phyloP scores from a whole-genome alignment of 2,113 vertebrate genomes.

The Cettia cetti region DNA sequence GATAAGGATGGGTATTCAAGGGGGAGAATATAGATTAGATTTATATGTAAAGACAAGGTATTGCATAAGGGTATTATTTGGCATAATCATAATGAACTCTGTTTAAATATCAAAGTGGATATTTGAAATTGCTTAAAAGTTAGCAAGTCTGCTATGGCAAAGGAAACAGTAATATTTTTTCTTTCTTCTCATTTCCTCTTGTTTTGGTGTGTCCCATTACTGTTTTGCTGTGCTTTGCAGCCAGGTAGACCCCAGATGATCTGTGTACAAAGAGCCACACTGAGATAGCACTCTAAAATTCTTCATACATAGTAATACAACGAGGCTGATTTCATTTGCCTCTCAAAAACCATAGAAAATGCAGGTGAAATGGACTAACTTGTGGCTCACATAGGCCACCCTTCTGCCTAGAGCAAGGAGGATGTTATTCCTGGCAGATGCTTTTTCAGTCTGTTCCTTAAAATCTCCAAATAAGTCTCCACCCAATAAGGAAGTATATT shows the following conservation, averaged over 20 bases:
- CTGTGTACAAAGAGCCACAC: accelerated
- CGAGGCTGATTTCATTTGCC: neutral
- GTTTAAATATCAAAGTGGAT: neutral
- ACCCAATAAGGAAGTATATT: neutral
- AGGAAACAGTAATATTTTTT: neutral
- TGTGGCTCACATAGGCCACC: neutral
- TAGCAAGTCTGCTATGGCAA: neutral
- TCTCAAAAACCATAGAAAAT: neutral
- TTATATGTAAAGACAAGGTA: neutral
- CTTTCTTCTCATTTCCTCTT: neutral
- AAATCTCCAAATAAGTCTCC: neutral
- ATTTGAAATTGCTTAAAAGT: neutral
- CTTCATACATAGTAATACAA: neutral
- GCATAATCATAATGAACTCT: neutral
- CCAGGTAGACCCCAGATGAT: neutral
- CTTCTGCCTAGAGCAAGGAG: neutral
- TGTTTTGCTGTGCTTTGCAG: neutral
- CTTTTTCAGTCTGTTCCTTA: neutral
- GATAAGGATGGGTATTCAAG: neutral
- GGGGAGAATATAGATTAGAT: neutral
- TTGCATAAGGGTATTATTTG: neutral
- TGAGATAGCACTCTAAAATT: neutral
- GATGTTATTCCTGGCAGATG: neutral
- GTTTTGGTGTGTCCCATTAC: neutral
- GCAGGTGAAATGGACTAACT: neutral